These are phyloP conservation scores for Drosophila algonquin DNA, from an alignment of 2,888 invertebrate genomes.

Conservation along the genomic window DNA sequence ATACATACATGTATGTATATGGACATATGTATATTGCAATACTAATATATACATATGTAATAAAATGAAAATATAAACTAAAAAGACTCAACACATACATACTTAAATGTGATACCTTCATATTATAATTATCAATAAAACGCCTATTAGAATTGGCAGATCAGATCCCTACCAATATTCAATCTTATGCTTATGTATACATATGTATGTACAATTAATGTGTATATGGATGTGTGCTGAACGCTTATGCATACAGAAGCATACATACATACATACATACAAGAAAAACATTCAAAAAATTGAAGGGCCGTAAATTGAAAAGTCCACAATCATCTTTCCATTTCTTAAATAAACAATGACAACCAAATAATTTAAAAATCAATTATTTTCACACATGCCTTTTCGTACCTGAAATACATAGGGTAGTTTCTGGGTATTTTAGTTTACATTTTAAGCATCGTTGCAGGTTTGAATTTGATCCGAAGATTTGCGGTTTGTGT, in stretches of 20 bases:
- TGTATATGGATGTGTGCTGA: background rate
- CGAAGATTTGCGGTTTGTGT: background rate
- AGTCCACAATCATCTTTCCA: conserved; percentile 67
- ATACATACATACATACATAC: background rate
- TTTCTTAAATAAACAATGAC: conserved; percentile 75
- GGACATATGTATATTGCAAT: too few species aligned
- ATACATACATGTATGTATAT: too few species aligned
- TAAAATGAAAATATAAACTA: too few species aligned
- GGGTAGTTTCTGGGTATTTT: conserved; percentile 6
- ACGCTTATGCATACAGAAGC: background rate
- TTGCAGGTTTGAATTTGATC: background rate
- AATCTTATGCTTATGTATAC: conserved; percentile 3
- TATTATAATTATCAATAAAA: too few species aligned
- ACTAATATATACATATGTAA: too few species aligned
- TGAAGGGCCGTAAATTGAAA: conserved; percentile 45
- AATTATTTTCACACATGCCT: conserved; percentile 71
- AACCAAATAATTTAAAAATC: conserved; percentile 70
- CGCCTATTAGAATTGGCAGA: background rate
- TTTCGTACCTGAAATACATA: conserved; percentile 37
- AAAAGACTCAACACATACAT: too few species aligned
- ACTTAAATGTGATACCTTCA: too few species aligned
- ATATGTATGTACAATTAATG: background rate
- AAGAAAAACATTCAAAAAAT: conserved; percentile 11
- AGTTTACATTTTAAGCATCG: background rate
- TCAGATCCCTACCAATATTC: background rate